Evolutionary conservation across 2,797 vertebrate species (phyloP), one percentile per base, ranked within the genome.

Genomic region (Apogon talboti): DNA sequence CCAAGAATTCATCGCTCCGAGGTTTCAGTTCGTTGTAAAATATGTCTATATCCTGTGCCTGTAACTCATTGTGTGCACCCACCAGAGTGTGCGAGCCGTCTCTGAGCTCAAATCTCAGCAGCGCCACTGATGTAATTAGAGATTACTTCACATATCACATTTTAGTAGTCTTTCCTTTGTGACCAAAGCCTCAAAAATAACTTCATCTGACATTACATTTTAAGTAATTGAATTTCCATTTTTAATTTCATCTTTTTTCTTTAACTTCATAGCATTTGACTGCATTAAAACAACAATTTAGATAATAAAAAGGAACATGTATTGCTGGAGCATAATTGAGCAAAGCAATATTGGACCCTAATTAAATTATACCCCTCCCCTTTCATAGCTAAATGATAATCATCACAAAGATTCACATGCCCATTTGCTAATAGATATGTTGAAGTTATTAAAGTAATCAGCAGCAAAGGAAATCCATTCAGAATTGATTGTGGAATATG

Each of bases 401-500:
- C 75, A 88, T 84, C 85, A 53, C 76, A 74, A 78, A 90, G 82
- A 88, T 84, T 81, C 88, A 83, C 83, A 82, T 79, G 67, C 66
- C 67, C 78, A 81, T 89, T 83, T 79, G 74, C 80, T 87, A 89
- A 91, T 91, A 91, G 86, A 90, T 87, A 89, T 86, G 86, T 88
- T 82, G 60, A 86, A 82, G 81, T 90, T 92, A 91, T 91, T 91
- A 89, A 89, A 90, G 85, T 81, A 84, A 90, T 91, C 88, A 91
- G 85, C 79, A 53, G 82, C 81, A 84, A 69, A 76, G 79, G 76
- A 88, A 92, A 91, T 91, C 87, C 83, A 90, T 91, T 77, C 71
- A 69, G 79, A 82, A 92, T 92, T 90, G 91, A 92, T 92, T 88
- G 87, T 76, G 70, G 86, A 92, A 89, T 89, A 85, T 91, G 88